Evolutionary conservation across 2,888 invertebrate genomes (phyloP).

Genomic region (Drosophila mayaguana): DNA sequence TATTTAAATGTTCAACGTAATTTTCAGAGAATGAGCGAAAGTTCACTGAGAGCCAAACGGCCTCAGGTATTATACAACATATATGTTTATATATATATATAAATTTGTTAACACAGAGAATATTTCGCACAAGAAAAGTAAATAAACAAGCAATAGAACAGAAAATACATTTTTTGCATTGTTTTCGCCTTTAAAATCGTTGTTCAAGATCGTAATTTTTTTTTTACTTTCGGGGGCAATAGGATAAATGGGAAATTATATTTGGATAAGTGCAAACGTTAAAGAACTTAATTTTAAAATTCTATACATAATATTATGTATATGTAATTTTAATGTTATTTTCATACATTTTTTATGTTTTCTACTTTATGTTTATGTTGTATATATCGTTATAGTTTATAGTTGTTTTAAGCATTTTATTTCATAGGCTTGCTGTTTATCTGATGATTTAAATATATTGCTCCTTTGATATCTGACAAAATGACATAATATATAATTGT

Average conservation of each 20-base stretch:
- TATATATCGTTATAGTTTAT: not conserved
- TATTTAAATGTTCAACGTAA: slow-evolving; percentile 8
- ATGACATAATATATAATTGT: not conserved
- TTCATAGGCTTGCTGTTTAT: not conserved
- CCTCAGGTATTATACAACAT: slow-evolving; percentile 41
- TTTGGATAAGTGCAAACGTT: not conserved
- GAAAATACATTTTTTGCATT: slow-evolving; percentile 23
- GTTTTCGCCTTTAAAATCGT: slow-evolving; percentile 37
- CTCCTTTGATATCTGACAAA: not conserved
- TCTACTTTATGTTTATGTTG: not conserved
- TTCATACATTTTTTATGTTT: no score
- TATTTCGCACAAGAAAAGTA: slow-evolving; percentile 5
- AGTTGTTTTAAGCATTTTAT: no score
- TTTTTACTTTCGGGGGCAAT: slow-evolving; percentile 1
- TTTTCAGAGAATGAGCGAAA: slow-evolving; percentile 10
- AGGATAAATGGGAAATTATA: not conserved
- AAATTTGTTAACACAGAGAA: not conserved
- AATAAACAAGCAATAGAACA: slow-evolving; percentile 22
- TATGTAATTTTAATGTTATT: not conserved
- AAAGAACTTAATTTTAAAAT: no score
- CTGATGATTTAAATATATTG: no score
- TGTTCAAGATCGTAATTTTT: slow-evolving; percentile 10
- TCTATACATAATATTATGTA: not conserved
- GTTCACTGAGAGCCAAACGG: slow-evolving; percentile 20
- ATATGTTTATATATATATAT: slow-evolving; percentile 6